Conservation (phyloP, 2,888 invertebrate species). For the Camptogramma bilineatum region DNA sequence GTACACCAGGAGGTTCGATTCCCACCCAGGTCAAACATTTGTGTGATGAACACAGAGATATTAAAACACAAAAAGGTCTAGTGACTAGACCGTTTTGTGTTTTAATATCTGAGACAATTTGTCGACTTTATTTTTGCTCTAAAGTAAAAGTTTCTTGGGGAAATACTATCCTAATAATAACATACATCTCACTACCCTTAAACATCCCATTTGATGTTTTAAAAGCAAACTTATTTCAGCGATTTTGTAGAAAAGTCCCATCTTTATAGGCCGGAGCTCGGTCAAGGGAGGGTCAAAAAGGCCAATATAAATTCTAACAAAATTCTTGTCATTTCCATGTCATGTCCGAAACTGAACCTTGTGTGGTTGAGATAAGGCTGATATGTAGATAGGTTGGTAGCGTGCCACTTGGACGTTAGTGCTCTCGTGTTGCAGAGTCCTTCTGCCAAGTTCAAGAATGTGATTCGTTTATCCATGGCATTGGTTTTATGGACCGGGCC, state of each 20-base stretch:
- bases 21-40: too few relatives aligned
- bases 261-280: slow-evolving; percentile 27
- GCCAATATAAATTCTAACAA: slow-evolving; percentile 31
- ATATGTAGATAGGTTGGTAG: slow-evolving; percentile 21
- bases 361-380: slow-evolving; percentile 6
- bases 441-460: slow-evolving; percentile 44
- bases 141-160: too few relatives aligned
- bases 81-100: too few relatives aligned
- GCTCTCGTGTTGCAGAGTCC: slow-evolving; percentile 39
- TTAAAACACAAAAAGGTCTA: too few relatives aligned
- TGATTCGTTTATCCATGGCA: slow-evolving; percentile 33
- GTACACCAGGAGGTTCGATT: too few relatives aligned
- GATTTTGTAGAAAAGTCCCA: slow-evolving; percentile 10
- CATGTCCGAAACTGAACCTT: slow-evolving; percentile 14
- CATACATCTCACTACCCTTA: neutral
- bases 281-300: slow-evolving; percentile 28
- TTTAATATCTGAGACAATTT: too few relatives aligned
- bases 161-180: neutral
- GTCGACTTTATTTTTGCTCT: neutral
- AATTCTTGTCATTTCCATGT: slow-evolving; percentile 20
- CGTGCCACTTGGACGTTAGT: slow-evolving; percentile 39
- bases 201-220: neutral
- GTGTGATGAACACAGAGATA: too few relatives aligned
- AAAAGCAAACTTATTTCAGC: slow-evolving; percentile 6
- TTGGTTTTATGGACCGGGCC: slow-evolving; percentile 17